Conservation (phyloP, 1,140 invertebrate genomes). For the Heliconius hewitsoni region DNA sequence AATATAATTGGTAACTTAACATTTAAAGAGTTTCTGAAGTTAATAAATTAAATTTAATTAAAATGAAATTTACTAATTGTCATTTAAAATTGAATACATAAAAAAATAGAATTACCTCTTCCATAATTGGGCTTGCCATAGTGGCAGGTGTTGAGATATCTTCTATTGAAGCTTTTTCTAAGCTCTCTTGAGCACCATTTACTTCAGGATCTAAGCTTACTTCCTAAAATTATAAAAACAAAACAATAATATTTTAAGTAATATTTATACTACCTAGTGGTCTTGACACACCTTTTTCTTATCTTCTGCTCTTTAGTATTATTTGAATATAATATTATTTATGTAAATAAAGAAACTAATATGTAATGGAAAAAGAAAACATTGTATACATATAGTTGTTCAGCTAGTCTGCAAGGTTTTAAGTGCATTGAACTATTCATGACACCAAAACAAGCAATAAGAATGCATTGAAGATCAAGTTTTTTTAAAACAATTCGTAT, state of each 20-base stretch:
- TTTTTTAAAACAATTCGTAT: slow-evolving; percentile 15
- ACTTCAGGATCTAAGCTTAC: slow-evolving; percentile 73
- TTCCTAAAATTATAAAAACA: slow-evolving; percentile 59
- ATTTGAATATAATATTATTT: neutral
- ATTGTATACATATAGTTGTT: slow-evolving; percentile 18
- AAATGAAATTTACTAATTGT: neutral
- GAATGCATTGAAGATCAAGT: slow-evolving; percentile 30
- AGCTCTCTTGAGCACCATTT: slow-evolving; percentile 73
- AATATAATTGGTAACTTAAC: too few species aligned
- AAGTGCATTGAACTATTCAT: slow-evolving; percentile 28
- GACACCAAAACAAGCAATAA: slow-evolving; percentile 21
- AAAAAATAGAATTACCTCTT: slow-evolving; percentile 66
- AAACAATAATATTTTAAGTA: neutral
- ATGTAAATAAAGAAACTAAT: neutral
- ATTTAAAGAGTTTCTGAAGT: too few species aligned
- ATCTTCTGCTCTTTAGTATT: too few species aligned
- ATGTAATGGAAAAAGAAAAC: slow-evolving; percentile 2
- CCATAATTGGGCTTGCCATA: slow-evolving; percentile 79
- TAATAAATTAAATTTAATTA: neutral
- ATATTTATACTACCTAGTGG: too few species aligned
- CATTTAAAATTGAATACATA: neutral
- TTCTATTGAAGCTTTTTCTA: slow-evolving; percentile 80
- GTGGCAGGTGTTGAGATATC: slow-evolving; percentile 61
- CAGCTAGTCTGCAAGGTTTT: slow-evolving; percentile 7
- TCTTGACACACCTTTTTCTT: too few species aligned